Base-by-base conservation (phyloP, 1,140 invertebrate genomes). In the Aphaenogaster ashmeadi region DNA sequence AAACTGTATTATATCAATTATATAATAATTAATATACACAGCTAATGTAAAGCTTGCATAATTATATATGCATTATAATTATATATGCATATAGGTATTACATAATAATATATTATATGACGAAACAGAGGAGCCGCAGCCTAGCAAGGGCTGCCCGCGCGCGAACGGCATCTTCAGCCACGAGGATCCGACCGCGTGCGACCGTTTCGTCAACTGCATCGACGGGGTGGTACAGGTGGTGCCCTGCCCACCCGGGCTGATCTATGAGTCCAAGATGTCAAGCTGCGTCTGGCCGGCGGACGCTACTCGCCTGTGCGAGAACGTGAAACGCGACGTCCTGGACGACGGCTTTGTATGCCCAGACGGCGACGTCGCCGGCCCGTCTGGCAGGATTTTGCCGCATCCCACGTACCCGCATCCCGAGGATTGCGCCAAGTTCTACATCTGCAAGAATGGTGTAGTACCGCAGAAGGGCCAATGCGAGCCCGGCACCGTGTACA, bases 371-470 rank as follows among this genome's bases (percentile, higher is more conserved):
- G 96, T 97, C 2, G 93, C 96, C 50, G 97, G 97, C 6, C 97
- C 97, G 8, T 97, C 97, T 80, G 97, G 97, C 18, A 96, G 97
- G 75, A 96, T 96, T 11, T 94, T 98, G 1, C 97, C 97, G 1
- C 97, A 98, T 94, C 97, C 98, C 0, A 98, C 97, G 0, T 98
- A 97, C 95, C 96, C 98, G 4, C 97, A 98, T 94, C 97, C 97
- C 0, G 97, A 97, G 52, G 98, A 98, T 93, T 98, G 98, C 93
- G 97, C 97, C 89, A 98, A 98, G 92, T 98, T 98, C 94, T 98
- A 98, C 95, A 98, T 98, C 86, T 98, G 98, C 94, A 95, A 97
- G 60, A 98, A 98, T 90, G 97, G 97, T 3, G 96, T 98, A 2
- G 96, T 96, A 84, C 97, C 98, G 0, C 97, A 98, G 93, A 96